These are phyloP conservation scores for Hirtodrosophila confusa DNA, from an alignment of 2,888 invertebrate species.

Conservation along the genomic window DNA sequence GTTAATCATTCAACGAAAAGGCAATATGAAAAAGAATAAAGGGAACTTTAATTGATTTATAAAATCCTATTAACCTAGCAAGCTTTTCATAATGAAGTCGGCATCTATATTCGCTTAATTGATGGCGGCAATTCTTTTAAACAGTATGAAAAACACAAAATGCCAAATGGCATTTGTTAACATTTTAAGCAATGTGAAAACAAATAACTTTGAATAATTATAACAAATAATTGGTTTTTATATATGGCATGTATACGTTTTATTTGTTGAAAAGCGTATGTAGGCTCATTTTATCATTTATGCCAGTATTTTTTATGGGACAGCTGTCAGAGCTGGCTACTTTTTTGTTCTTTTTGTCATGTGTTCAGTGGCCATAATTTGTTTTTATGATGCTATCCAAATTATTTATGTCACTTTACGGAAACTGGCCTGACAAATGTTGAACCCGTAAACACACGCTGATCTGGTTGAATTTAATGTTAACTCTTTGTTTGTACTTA, in stretches of 20 bases:
- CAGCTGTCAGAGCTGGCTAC: conserved; percentile 15
- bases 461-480: conserved; percentile 14
- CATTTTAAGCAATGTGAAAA: conserved; percentile 29
- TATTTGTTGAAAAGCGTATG: conserved; percentile 21
- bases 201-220: conserved; percentile 53
- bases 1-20: conserved; percentile 42
- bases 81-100: conserved; percentile 29
- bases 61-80: conserved; percentile 40
- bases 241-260: conserved; percentile 36
- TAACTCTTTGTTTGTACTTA: conserved; percentile 52
- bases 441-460: conserved; percentile 12
- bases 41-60: conserved; percentile 32
- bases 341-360: conserved; percentile 6
- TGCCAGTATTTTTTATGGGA: conserved; percentile 24
- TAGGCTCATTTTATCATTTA: conserved; percentile 42
- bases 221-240: conserved; percentile 54
- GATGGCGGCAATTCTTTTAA: conserved; percentile 16
- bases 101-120: conserved; percentile 25
- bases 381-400: conserved; percentile 24
- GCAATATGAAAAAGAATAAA: conserved; percentile 32
- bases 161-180: conserved; percentile 25
- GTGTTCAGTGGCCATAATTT: conserved; percentile 21
- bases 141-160: not conserved
- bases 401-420: conserved; percentile 3
- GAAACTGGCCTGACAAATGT: conserved; percentile 40